Base-by-base conservation (phyloP, 2,113 vertebrate species). In the Gymnobelideus leadbeateri region DNA sequence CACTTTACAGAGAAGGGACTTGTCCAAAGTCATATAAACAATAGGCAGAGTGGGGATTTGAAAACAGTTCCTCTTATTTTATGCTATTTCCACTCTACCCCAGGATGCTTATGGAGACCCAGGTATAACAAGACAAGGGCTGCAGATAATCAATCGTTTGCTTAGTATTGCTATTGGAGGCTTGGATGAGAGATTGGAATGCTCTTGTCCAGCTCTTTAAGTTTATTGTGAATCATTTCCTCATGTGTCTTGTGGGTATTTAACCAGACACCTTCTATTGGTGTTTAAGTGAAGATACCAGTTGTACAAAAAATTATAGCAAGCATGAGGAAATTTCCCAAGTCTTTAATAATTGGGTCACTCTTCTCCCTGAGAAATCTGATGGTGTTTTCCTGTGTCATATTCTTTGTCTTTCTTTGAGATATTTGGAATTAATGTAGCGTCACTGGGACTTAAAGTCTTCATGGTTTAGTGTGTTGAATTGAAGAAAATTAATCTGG, bases 371-470 rank as follows among this genome's bases (percentile, higher is more conserved):
- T 12, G 31, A 93, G 77, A 47, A 89, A 68, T 37, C 25, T 55
- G 84, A 90, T 84, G 51, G 49, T 46, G 26, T 49, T 61, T 46
- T 92, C 47, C 92, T 10, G 55, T 89, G 84, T 92, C 37, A 2
- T 61, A 89, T 25, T 12, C 49, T 95, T 92, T 95, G 92, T 91
- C 14, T 92, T 89, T 93, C 49, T 90, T 90, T 54, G 21, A 47
- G 9, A 93, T 31, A 37, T 10, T 6, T 11, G 12, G 24, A 46
- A 95, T 26, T 11, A 28, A 43, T 94, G 94, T 90, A 61, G 92
- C 19, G 53, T 91, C 57, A 90, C 43, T 53, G 57, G 8, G 31
- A 93, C 37, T 77, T 31, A 68, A 51, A 94, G 51, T 54, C 93
- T 91, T 55, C 46, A 93, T 90, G 53, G 47, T 11, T 54, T 93